Evolutionary conservation across 2,888 invertebrate genomes (phyloP).

Genomic region (Nasonovia ribisnigri): DNA sequence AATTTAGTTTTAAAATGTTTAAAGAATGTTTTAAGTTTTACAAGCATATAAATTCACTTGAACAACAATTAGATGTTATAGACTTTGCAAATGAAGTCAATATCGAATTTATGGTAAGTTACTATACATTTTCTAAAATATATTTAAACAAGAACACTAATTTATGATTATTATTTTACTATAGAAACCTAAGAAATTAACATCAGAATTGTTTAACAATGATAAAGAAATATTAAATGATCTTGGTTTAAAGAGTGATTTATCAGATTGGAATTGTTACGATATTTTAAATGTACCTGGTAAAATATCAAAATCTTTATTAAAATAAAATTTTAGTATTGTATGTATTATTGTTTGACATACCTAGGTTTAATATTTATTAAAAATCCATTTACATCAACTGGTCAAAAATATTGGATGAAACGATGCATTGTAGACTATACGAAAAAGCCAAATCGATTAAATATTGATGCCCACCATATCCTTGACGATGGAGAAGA

Average conservation of each 20-base stretch:
- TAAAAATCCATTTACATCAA: conserved; percentile 83
- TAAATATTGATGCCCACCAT: conserved; percentile 76
- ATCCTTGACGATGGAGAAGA: conserved; percentile 71
- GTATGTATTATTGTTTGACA: conserved; percentile 37
- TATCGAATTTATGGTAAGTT: conserved; percentile 16
- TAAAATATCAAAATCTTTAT: neutral
- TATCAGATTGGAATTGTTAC: conserved; percentile 54
- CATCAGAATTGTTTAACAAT: neutral
- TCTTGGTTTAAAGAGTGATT: conserved; percentile 57
- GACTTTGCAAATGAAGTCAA: conserved; percentile 19
- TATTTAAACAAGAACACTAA: neutral
- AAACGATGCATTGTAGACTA: conserved; percentile 82
- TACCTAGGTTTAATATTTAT: conserved; percentile 82
- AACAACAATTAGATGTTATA: conserved; percentile 15
- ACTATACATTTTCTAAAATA: neutral
- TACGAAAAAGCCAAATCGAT: conserved; percentile 79
- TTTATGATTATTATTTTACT: neutral
- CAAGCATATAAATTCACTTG: conserved; percentile 70
- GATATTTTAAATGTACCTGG: conserved; percentile 48
- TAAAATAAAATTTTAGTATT: neutral
- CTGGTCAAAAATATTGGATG: conserved; percentile 88
- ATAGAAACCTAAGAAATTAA: conserved; percentile 34
- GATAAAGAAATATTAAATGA: conserved; percentile 26
- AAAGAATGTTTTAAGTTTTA: conserved; percentile 84
- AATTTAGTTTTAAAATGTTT: conserved; percentile 72